Base-by-base conservation (phyloP, 2,113 vertebrate species). In the Anser brachyrhynchus region DNA sequence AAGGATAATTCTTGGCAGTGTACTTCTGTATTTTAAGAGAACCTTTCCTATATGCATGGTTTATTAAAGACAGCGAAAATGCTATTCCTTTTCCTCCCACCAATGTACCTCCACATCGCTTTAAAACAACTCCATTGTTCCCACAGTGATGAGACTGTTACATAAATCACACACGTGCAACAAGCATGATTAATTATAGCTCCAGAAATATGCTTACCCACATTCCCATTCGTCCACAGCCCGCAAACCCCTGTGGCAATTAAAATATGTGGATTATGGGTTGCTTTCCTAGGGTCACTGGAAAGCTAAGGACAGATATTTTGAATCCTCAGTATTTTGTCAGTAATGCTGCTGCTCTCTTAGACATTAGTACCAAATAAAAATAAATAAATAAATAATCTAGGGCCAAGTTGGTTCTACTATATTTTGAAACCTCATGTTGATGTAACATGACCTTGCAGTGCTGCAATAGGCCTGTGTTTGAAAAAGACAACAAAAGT, bases 211-310 rank as follows among this genome's bases (percentile, higher is more conserved):
- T 52, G 33, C 81, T n/a, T 85, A 74, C 70, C 87, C 73, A 69
- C 89, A 72, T 96, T 95, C 94, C 93, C 89, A 93, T 64, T 81
- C 85, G 72, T 87, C 51, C 85, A 88, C 37, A 95, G 71, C 84
- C 92, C 93, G 82, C 91, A 97, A 94, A 88, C 41, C 72, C 90
- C 92, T 89, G 54, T 93, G 96, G 79, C 84, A 93, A 89, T 91
- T 96, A 20, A 96, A 96, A 88, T 85, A 96, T 95, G 88, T 12
- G 59, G 74, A 89, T 94, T 89, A 70, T 29, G 84, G 87, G 71
- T 80, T 91, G 83, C 61, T 93, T 78, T 87, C 87, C 69, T 79
- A 64, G 85, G 91, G 89, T 91, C 89, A 93, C 77, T 87, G 90
- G 74, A 77, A 89, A 91, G 86, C 89, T 92, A 54, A 82, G 89